Percentiles rank a stretch among this genome's conserved stretches.
Evolutionary conservation across 2,797 vertebrate genomes (phyloP).

Genomic region (Poecilia velifera): DNA sequence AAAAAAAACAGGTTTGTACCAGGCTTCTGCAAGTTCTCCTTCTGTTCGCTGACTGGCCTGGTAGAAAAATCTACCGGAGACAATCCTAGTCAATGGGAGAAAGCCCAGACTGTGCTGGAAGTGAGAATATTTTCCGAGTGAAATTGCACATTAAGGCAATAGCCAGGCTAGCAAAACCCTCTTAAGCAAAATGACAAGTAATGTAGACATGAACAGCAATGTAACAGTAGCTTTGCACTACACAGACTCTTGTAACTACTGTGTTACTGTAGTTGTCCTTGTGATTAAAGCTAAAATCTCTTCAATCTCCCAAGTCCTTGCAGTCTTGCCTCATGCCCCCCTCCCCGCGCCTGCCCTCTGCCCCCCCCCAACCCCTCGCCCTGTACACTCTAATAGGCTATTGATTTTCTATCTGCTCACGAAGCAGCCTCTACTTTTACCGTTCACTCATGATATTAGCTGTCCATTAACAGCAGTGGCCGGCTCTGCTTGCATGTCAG

Average conservation of each 20-base stretch:
- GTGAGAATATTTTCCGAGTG: too few species aligned
- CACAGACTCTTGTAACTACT: neutral
- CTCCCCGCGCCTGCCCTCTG: conserved; percentile 61
- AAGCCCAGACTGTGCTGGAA: too few species aligned
- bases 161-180: too few species aligned
- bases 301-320: neutral
- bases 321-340: conserved; percentile 51
- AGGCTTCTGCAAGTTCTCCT: too few species aligned
- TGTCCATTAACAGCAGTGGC: conserved; percentile 89
- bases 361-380: conserved; percentile 61
- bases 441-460: conserved; percentile 92
- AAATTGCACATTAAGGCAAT: too few species aligned
- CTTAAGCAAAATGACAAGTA: neutral
- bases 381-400: conserved; percentile 92
- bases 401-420: conserved; percentile 92
- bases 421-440: conserved; percentile 87
- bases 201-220: neutral
- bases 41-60: too few species aligned
- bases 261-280: neutral
- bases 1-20: too few species aligned
- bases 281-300: neutral
- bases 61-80: too few species aligned
- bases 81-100: too few species aligned
- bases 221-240: neutral
- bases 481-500: conserved; percentile 79